A percentile compares a stretch with the other conserved stretches of the same genome.
These are phyloP conservation scores for Agriopis marginaria DNA, from an alignment of 2,888 invertebrate species.

Conservation along the genomic window DNA sequence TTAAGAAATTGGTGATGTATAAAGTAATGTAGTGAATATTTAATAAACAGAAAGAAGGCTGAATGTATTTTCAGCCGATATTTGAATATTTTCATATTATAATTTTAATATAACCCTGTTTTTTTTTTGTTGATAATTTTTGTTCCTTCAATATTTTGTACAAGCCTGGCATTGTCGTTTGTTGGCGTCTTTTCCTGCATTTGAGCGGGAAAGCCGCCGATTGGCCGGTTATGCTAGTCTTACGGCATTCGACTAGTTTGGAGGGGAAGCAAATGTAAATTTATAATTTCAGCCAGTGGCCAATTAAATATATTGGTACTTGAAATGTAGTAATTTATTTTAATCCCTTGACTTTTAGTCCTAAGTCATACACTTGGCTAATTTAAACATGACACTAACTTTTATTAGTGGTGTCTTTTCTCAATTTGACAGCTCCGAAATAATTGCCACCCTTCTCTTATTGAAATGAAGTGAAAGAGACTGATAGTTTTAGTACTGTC, in stretches of 20 bases:
- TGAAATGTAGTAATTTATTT: constrained; percentile 78
- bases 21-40: constrained; percentile 86
- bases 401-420: too few species aligned
- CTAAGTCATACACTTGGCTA: too few species aligned
- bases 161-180: constrained; percentile 66
- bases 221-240: constrained; percentile 62
- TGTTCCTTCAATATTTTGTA: constrained; percentile 81
- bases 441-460: too few species aligned
- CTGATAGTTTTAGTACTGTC: too few species aligned
- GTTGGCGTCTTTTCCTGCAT: constrained; percentile 37
- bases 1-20: constrained; percentile 87
- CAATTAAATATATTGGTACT: constrained; percentile 86
- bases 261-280: constrained; percentile 79
- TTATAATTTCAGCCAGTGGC: constrained; percentile 85
- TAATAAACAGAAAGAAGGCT: constrained; percentile 85
- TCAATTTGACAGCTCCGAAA: too few species aligned
- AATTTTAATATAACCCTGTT: constrained; percentile 86
- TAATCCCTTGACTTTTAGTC: constrained; percentile 26
- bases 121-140: constrained; percentile 80
- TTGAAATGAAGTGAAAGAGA: too few species aligned
- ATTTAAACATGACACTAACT: too few species aligned
- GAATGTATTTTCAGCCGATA: constrained; percentile 81
- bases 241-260: constrained; percentile 67
- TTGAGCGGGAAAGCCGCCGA: constrained; percentile 27
- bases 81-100: constrained; percentile 87